Evolutionary conservation across 2,888 invertebrate species (phyloP).

Genomic region (Ennomos erosarius): DNA sequence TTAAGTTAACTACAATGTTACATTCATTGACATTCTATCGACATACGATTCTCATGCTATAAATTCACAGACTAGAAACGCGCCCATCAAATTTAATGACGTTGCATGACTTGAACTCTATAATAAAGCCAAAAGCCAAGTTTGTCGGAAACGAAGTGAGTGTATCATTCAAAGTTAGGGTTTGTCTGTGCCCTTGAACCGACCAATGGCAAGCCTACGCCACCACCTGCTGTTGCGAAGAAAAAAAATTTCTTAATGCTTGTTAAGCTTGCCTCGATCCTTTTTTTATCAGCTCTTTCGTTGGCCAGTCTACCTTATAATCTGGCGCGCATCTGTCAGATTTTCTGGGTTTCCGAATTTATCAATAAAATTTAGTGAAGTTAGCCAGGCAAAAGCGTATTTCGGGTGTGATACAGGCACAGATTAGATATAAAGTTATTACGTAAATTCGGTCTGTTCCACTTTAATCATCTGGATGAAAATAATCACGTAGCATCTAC

Average conservation of each 20-base stretch:
- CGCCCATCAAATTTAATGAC: conserved; percentile 25
- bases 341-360: conserved; percentile 10
- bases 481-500: too few species aligned
- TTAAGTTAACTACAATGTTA: conserved; percentile 17
- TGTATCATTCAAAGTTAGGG: conserved; percentile 53
- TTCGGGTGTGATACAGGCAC: too few species aligned
- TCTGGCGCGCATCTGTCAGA: conserved; percentile 41
- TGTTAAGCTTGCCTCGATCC: conserved; percentile 38
- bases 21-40: conserved; percentile 16
- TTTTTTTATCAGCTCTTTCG: conserved; percentile 41
- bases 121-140: conserved; percentile 31
- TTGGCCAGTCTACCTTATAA: conserved; percentile 39
- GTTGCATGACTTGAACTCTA: conserved; percentile 35
- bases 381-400: too few species aligned
- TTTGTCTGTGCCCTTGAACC: conserved; percentile 50
- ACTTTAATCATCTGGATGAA: too few species aligned
- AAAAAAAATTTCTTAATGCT: conserved; percentile 40
- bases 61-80: conserved; percentile 37
- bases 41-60: conserved; percentile 16
- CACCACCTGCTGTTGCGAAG: conserved; percentile 48
- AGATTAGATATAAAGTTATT: too few species aligned
- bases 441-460: too few species aligned
- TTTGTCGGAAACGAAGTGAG: conserved; percentile 42
- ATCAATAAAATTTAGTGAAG: neutral
- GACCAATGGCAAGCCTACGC: conserved; percentile 45